phyloP scores from a whole-genome alignment of 2,797 vertebrate species.

The Cirrhinus molitorella region DNA sequence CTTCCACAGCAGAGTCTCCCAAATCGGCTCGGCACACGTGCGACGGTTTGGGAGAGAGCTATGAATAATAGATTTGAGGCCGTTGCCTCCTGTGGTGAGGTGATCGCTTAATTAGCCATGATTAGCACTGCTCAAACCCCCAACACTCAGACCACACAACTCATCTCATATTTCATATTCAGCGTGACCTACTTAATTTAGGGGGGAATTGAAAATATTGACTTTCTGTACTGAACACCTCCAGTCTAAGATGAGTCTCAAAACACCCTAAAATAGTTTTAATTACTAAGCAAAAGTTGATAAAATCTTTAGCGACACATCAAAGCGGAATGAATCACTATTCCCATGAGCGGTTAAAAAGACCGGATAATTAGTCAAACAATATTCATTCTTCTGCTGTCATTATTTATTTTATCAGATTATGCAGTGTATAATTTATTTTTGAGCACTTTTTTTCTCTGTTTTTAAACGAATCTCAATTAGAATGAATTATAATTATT shows the following conservation, averaged over 20 bases:
- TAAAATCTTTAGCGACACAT: neutral
- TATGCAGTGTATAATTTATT: neutral
- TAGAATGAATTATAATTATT: neutral
- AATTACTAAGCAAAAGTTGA: constrained; percentile 16
- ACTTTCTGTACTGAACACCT: constrained; percentile 17
- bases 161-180: constrained; percentile 4
- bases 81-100: constrained; percentile 57
- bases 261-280: neutral
- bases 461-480: neutral
- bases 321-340: neutral
- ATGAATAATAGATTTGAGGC: constrained; percentile 76
- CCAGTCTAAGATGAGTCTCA: neutral
- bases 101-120: constrained; percentile 69
- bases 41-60: constrained; percentile 52
- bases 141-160: constrained; percentile 40
- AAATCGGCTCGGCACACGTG: constrained; percentile 58
- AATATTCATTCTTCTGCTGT: constrained; percentile 2
- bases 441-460: neutral
- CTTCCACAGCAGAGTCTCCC: constrained; percentile 40
- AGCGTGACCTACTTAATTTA: constrained; percentile 18
- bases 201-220: neutral
- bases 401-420: constrained; percentile 8
- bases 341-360: neutral
- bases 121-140: constrained; percentile 24
- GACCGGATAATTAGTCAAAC: neutral